Evolutionary conservation across 2,888 invertebrate genomes (phyloP).

Genomic region (Lomographa bimaculata): DNA sequence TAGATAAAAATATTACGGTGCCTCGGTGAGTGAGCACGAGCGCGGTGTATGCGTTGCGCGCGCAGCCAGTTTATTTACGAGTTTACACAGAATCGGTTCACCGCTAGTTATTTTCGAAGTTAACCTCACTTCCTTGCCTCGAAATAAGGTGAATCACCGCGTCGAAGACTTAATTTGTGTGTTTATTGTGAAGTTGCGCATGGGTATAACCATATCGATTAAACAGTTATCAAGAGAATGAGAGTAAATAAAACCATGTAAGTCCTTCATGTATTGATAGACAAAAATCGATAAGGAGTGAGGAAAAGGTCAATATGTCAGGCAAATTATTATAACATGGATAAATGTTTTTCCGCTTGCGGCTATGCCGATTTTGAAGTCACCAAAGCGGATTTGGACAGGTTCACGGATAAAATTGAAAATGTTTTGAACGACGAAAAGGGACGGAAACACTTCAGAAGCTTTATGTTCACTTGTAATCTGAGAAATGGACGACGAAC

Average conservation of each 20-base stretch:
- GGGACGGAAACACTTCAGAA: constrained; percentile 70
- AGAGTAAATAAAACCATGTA: constrained; percentile 10
- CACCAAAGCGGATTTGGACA: constrained; percentile 75
- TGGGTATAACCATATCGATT: constrained; percentile 11
- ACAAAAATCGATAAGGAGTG: constrained; percentile 60
- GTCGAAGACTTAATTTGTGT: constrained; percentile 7
- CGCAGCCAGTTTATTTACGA: constrained; percentile 65
- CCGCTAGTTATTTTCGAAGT: constrained; percentile 68
- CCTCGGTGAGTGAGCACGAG: constrained; percentile 20
- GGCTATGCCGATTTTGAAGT: constrained; percentile 71
- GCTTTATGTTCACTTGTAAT: constrained; percentile 72
- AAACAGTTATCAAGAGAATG: constrained; percentile 9
- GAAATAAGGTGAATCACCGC: constrained; percentile 59
- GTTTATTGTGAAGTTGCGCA: constrained; percentile 6
- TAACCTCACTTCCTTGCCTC: constrained; percentile 68
- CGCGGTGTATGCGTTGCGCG: no score
- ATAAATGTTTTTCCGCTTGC: constrained; percentile 75
- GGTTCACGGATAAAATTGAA: constrained; percentile 78
- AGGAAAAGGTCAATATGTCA: constrained; percentile 45
- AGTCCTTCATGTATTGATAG: constrained; percentile 18
- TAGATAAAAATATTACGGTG: constrained; percentile 20
- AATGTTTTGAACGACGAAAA: constrained; percentile 76
- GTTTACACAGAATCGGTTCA: constrained; percentile 47
- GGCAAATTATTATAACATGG: constrained; percentile 65
- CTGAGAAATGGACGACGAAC: constrained; percentile 64